Evolutionary conservation across 1,140 invertebrate genomes (phyloP), one percentile per base, ranked within the genome.

Genomic region (Tetraneura akinire): DNA sequence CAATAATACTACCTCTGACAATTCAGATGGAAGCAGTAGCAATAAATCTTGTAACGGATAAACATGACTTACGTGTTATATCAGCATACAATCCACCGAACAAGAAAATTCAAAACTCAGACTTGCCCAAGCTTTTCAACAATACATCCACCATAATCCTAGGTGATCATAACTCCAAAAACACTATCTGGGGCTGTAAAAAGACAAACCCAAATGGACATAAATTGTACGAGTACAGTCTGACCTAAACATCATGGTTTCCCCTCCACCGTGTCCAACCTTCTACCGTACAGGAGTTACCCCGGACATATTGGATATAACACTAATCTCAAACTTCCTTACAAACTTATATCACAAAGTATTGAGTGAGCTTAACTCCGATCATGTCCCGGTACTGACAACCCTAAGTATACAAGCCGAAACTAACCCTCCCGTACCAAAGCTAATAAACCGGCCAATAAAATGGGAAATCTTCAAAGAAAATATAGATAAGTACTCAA

Each of bases 111-210:
- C 60, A 51, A 42, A 42, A 29, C 45, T 57, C 21, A 49, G 21
- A 51, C 42, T 8, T 68, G 16, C 0, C 23, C 21, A 5, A 47
- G 9, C 21, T 80, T n/a, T 53, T 53, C 16, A 42, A 23, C 3
- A 23, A 53, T 11, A 26, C 11, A 13, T 64, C 64, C 14, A 70
- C 23, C n/a, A 49, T 70, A 45, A 21, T 70, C n/a, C 16, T 51
- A 66, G 64, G 80, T 4, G 80, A 80, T 14, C 45, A 71, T 0
- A 80, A 80, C 23, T 80, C 55, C 26, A 73, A 80, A n/a, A 21
- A 80, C 32, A 3, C n/a, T 16, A 53, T 0, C 11, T 71, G 80
- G 47, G 51, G 64, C 13, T 70, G 37, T 11, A 2, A 26, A 21
- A 53, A 45, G 0, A 42, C 49, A 26, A 80, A 80, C n/a, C 62